Evolutionary conservation across 1,140 invertebrate genomes (phyloP).

Genomic region (Linepithema humile): DNA sequence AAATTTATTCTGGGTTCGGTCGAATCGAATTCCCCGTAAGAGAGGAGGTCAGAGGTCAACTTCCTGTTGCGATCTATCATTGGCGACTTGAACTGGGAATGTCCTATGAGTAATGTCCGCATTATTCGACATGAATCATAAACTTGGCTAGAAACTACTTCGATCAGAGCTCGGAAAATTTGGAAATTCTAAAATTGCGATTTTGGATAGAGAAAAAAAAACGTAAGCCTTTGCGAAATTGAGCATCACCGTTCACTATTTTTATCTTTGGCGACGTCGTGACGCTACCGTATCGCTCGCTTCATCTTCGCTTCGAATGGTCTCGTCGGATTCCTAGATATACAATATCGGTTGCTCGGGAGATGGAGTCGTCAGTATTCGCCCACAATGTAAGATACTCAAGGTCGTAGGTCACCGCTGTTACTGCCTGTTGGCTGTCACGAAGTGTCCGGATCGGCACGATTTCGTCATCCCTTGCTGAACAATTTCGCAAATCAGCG

Average conservation of each 20-base stretch:
- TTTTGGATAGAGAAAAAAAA: neutral
- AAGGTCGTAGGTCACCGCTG: slow-evolving; percentile 62
- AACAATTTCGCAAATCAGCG: slow-evolving; percentile 61
- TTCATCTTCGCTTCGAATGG: neutral
- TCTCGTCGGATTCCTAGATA: slow-evolving; percentile 13
- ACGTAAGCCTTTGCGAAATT: neutral
- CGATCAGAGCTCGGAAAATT: slow-evolving; percentile 1
- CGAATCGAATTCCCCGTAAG: slow-evolving; percentile 45
- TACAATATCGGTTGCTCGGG: slow-evolving; percentile 8
- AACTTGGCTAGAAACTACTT: neutral
- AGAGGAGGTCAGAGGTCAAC: slow-evolving; percentile 36
- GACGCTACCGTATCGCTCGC: neutral
- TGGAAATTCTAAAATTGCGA: neutral
- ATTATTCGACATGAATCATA: neutral
- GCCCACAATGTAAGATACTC: slow-evolving; percentile 36
- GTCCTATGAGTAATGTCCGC: neutral
- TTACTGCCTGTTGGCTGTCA: slow-evolving; percentile 59
- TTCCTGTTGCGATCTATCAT: slow-evolving; percentile 54
- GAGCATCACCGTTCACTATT: neutral
- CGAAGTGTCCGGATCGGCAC: slow-evolving; percentile 58
- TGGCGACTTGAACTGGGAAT: slow-evolving; percentile 13
- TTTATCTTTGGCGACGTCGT: too few species aligned
- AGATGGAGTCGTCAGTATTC: slow-evolving; percentile 36
- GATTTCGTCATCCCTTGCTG: slow-evolving; percentile 62
- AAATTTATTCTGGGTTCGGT: slow-evolving; percentile 53